Evolutionary conservation across 2,113 vertebrate genomes (phyloP).

Genomic region (Herpetotheres cachinnans): DNA sequence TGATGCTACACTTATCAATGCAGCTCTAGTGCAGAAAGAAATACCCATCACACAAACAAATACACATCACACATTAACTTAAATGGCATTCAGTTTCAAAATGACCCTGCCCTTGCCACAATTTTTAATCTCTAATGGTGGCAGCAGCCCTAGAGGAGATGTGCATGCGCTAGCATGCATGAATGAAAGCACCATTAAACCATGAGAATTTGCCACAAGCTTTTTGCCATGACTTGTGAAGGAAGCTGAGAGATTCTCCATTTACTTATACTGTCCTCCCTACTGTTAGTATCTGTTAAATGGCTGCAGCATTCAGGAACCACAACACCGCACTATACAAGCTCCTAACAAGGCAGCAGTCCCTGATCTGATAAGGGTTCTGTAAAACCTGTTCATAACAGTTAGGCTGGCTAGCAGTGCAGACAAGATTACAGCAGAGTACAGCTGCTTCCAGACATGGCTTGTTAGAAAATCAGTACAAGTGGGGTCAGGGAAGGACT

Average conservation of each 20-base stretch:
- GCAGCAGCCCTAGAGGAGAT: not conserved
- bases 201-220: not conserved
- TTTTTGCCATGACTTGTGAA: not conserved
- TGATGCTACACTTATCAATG: not conserved
- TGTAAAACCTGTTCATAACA: not conserved
- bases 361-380: not conserved
- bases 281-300: not conserved
- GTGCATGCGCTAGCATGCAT: not conserved
- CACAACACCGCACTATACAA: accelerated
- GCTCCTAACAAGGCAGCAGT: not conserved
- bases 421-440: slow-evolving; percentile 7
- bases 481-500: slow-evolving; percentile 18
- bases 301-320: not conserved
- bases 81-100: not conserved
- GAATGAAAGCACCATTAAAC: not conserved
- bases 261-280: not conserved
- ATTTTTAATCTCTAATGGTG: not conserved
- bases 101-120: not conserved
- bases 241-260: not conserved
- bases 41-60: not conserved
- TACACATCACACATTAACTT: not conserved
- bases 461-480: not conserved
- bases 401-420: not conserved
- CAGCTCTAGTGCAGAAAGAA: not conserved
- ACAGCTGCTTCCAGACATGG: slow-evolving; percentile 34